phyloP scores from a whole-genome alignment of 2,888 invertebrate species.

The Pegoplata infirma region DNA sequence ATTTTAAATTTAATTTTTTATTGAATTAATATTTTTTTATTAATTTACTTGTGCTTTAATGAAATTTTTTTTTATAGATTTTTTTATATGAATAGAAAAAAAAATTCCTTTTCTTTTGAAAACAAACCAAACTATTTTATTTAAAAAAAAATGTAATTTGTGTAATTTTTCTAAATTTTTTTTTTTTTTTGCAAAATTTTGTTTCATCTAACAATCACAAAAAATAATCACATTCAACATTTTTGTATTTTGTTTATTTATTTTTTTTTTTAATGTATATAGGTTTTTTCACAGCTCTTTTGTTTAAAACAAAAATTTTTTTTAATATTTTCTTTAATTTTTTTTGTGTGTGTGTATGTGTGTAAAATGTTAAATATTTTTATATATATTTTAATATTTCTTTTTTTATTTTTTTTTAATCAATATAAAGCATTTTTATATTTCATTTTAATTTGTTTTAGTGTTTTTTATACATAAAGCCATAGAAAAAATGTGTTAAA shows the following conservation, averaged over 20 bases:
- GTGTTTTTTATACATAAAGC: not conserved
- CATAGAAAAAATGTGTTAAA: slow-evolving; percentile 11
- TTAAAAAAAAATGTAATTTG: slow-evolving; percentile 35
- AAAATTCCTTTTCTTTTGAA: not conserved
- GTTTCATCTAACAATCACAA: slow-evolving; percentile 74
- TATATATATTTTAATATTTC: not conserved
- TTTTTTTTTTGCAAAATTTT: slow-evolving; percentile 58
- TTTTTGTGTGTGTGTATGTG: not conserved
- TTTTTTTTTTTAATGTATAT: slow-evolving; percentile 66
- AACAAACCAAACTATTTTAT: slow-evolving; percentile 10
- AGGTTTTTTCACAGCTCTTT: slow-evolving; percentile 78
- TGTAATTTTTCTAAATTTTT: slow-evolving; percentile 50
- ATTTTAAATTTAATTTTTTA: too few species aligned
- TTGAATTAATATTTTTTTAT: slow-evolving; percentile 10
- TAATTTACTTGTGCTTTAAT: slow-evolving; percentile 50
- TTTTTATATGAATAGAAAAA: not conserved
- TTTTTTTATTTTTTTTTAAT: not conserved
- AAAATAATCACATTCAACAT: slow-evolving; percentile 77
- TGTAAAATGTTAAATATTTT: not conserved
- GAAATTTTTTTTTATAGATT: slow-evolving; percentile 38
- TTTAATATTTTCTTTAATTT: slow-evolving; percentile 60
- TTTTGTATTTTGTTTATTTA: slow-evolving; percentile 67
- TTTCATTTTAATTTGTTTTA: not conserved
- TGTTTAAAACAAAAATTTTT: slow-evolving; percentile 72
- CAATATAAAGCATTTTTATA: not conserved